Base-by-base conservation (phyloP, 2,888 invertebrate species). In the Chloroclystis v-ata region DNA sequence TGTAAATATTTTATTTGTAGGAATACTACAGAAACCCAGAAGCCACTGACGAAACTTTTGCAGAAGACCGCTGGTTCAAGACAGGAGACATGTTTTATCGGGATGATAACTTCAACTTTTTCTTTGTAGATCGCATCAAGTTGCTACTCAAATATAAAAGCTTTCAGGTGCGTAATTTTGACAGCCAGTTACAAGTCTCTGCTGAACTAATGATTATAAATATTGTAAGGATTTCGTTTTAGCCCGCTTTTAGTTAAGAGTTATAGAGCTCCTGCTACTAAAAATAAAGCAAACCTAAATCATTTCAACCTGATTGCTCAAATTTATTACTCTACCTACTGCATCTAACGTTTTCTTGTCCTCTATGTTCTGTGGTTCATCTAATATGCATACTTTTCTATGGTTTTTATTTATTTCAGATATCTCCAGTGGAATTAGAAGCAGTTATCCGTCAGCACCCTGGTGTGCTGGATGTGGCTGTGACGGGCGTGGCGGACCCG, bases 81-180 rank as follows among this genome's bases (percentile, higher is more conserved):
- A 89, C 90, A 0, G 90, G 90, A 0, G 90, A 90, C 61, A 64
- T 83, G 3, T 78, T 82, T 33, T 89, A 87, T 49, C 82, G 81
- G 46, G 89, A 90, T 46, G 82, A 84, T 11, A 76, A 86, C 26
- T 67, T 70, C 46, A 82, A 85, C 47, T 89, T 82, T 58, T 89
- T 75, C 59, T 78, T 88, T 30, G 79, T 89, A 0, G 90, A 89
- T 30, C 74, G 90, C 12, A 74, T 89, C 11, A 90, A 90, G 49
- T 69, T 89, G 49, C 68, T 90, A 48, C 66, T 90, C 0, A 90
- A 89, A 54, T 90, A 83, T 57, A 79, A 73, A 37, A 81, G 75
- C 20, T 74, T 83, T 67, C 89, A 89, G 66, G 85, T 90, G 59
- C 11, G 1, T 35, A n/a, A n/a, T n/a, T n/a, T n/a, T n/a, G n/a